Evolutionary conservation across 2,888 invertebrate genomes (phyloP).

Genomic region (Hirtodrosophila histrioides): DNA sequence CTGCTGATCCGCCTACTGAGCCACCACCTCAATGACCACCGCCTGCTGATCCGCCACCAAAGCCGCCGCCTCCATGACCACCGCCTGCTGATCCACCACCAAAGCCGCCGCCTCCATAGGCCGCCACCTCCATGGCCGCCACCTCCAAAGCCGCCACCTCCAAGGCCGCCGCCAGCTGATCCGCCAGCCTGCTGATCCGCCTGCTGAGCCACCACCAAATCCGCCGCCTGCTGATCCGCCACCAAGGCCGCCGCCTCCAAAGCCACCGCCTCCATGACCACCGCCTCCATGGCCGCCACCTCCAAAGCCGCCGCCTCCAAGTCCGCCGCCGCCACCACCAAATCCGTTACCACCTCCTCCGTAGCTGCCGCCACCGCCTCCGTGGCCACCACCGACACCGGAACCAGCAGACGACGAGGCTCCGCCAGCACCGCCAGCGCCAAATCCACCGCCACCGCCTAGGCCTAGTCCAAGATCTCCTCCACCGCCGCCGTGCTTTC

Average conservation of each 20-base stretch:
- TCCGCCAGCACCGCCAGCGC: constrained; percentile 10
- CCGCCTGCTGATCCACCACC: constrained; percentile 24
- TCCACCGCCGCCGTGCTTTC: constrained; percentile 32
- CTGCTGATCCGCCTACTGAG: neutral
- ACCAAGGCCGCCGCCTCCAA: constrained; percentile 21
- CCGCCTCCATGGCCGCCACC: constrained; percentile 10
- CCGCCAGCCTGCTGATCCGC: constrained; percentile 22
- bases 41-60: constrained; percentile 17
- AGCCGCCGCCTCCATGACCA: constrained; percentile 15
- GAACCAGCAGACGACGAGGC: constrained; percentile 4
- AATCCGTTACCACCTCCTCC: constrained; percentile 18
- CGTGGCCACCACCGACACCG: constrained; percentile 9
- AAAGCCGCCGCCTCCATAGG: constrained; percentile 14
- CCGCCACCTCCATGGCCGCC: constrained; percentile 19
- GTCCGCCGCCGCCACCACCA: constrained; percentile 28
- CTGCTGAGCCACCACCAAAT: constrained; percentile 15
- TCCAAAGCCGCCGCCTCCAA: constrained; percentile 12
- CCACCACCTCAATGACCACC: constrained; percentile 31
- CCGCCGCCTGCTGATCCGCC: constrained; percentile 31
- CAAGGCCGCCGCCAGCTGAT: constrained; percentile 17
- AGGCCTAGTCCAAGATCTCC: constrained; percentile 25
- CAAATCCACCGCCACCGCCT: constrained; percentile 13
- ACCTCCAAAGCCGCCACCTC: constrained; percentile 24
- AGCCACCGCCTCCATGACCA: constrained; percentile 16
- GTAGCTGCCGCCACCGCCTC: constrained; percentile 19